A percentile compares a stretch with the other conserved stretches of the same genome.
These are phyloP conservation scores for Amphibalanus amphitrite DNA, from an alignment of 1,140 invertebrate species.

Conservation along the genomic window DNA sequence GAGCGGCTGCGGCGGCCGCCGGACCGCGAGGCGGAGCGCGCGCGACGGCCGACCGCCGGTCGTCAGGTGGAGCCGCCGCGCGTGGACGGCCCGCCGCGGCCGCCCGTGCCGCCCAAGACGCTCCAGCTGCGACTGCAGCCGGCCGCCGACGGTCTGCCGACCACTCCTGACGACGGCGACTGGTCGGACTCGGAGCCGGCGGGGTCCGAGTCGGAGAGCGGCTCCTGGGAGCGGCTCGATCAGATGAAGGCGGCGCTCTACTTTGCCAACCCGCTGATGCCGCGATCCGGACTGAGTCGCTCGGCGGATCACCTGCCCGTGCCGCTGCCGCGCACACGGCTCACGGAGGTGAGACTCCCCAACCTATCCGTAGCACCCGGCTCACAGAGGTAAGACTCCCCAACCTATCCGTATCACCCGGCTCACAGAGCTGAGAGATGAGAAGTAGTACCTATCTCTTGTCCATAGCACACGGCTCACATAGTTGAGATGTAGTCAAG, in stretches of 20 bases:
- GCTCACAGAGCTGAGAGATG: no score
- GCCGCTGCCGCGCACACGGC: background rate
- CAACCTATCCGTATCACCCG: no score
- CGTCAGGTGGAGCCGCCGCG: background rate
- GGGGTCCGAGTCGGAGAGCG: background rate
- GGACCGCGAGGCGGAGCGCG: background rate
- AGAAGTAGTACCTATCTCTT: no score
- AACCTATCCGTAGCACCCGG: no score
- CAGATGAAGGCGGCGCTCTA: background rate
- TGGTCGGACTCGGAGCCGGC: background rate
- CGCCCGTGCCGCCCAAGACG: background rate
- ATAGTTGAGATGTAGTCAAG: no score
- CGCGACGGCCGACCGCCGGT: no score
- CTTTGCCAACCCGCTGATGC: conserved; percentile 1
- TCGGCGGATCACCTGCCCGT: background rate
- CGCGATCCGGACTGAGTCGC: background rate
- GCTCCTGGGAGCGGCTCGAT: background rate
- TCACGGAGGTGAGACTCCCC: background rate
- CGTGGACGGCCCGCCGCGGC: background rate
- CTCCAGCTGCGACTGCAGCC: background rate
- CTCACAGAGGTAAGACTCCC: no score
- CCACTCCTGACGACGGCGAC: background rate
- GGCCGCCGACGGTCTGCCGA: background rate
- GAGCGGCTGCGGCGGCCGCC: background rate
- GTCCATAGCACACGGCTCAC: no score